Conservation (phyloP, 2,113 vertebrate genomes). For the Geococcyx californianus region DNA sequence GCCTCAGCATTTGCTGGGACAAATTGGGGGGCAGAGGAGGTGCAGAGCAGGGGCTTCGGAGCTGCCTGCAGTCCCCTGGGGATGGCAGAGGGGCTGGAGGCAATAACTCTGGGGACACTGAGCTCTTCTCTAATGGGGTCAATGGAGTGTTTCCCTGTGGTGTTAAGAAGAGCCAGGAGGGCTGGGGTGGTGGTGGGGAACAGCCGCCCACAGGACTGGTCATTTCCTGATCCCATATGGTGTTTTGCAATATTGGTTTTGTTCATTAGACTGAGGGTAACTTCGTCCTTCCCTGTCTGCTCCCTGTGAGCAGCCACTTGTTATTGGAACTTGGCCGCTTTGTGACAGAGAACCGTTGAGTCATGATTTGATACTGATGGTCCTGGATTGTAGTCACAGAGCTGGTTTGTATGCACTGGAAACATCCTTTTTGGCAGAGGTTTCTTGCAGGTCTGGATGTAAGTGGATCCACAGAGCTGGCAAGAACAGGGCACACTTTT, state of each 20-base stretch:
- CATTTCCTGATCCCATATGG: accelerated
- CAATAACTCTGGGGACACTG: not conserved
- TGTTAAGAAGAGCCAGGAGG: not conserved
- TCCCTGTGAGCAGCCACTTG: not conserved
- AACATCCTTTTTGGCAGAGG: not conserved
- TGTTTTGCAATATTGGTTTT: not conserved
- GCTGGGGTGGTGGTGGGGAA: not conserved
- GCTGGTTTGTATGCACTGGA: not conserved
- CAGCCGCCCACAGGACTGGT: not conserved
- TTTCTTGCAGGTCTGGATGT: not conserved
- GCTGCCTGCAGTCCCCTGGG: not conserved
- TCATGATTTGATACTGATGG: not conserved
- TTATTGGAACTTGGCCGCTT: not conserved
- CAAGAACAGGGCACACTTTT: not conserved
- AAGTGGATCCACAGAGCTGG: accelerated
- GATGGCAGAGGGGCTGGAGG: not conserved
- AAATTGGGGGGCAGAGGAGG: not conserved
- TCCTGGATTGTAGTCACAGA: not conserved
- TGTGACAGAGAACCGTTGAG: accelerated
- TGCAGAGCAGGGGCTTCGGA: not conserved
- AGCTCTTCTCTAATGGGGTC: not conserved
- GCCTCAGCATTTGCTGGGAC: not conserved
- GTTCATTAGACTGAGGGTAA: not conserved
- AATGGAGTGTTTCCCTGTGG: not conserved
- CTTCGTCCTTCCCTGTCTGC: not conserved